Conservation (phyloP, 2,888 invertebrate genomes). For the Lithophane semibrunnea region DNA sequence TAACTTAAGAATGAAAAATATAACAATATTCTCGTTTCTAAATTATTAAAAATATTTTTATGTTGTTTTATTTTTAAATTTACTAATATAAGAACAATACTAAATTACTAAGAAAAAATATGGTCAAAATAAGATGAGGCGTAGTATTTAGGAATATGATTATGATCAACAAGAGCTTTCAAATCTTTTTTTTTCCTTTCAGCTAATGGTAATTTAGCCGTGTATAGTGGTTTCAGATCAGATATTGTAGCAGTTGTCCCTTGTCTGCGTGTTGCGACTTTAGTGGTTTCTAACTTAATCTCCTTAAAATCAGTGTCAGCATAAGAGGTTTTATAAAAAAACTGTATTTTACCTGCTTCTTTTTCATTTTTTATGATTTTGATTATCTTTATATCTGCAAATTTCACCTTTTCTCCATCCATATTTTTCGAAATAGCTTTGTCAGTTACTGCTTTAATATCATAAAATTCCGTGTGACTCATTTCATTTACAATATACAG, state of each 20-base stretch:
- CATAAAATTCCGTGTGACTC: slow-evolving; percentile 42
- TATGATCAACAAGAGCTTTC: slow-evolving; percentile 22
- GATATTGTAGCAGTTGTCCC: slow-evolving; percentile 15
- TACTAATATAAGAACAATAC: slow-evolving; percentile 7
- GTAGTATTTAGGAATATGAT: slow-evolving; percentile 14
- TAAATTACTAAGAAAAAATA: slow-evolving; percentile 4
- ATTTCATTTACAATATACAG: slow-evolving; percentile 46
- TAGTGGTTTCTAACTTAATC: slow-evolving; percentile 17
- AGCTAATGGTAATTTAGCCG: slow-evolving; percentile 33
- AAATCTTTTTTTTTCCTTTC: slow-evolving; percentile 34
- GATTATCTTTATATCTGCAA: slow-evolving; percentile 27
- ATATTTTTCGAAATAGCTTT: slow-evolving; percentile 22
- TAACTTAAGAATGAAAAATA: slow-evolving; percentile 21
- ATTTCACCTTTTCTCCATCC: slow-evolving; percentile 25
- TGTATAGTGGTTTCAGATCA: slow-evolving; percentile 22
- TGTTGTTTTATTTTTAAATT: slow-evolving; percentile 4
- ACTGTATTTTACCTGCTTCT: slow-evolving; percentile 12
- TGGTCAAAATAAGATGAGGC: slow-evolving; percentile 20
- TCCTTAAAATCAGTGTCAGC: slow-evolving; percentile 18
- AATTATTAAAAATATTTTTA: slow-evolving; percentile 2
- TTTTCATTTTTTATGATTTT: slow-evolving; percentile 13
- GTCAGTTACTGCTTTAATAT: slow-evolving; percentile 40
- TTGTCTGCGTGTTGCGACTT: slow-evolving; percentile 14
- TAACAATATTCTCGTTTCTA: slow-evolving; percentile 17
- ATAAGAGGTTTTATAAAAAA: slow-evolving; percentile 13